Evolutionary conservation across 2,113 vertebrate genomes (phyloP).

Genomic region (Myrmophylax atrothorax): DNA sequence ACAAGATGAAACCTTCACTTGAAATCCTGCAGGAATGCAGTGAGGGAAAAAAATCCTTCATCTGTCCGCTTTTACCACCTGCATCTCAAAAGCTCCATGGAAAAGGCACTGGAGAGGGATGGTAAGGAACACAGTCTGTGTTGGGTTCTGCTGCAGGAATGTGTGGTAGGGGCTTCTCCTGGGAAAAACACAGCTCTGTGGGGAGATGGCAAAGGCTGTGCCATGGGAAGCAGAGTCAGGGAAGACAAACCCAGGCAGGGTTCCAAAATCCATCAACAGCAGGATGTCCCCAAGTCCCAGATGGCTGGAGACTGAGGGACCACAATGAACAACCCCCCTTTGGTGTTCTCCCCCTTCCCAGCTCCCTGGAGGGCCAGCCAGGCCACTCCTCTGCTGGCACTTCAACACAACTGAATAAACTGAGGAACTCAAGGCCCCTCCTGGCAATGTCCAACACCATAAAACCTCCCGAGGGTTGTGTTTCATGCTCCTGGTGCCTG

Average conservation of each 20-base stretch:
- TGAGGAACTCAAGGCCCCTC: not conserved
- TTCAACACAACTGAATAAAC: not conserved
- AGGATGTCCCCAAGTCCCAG: fast-evolving
- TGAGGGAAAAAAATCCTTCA: not conserved
- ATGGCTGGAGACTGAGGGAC: not conserved
- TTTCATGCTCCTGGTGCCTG: not conserved
- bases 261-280: not conserved
- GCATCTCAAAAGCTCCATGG: not conserved
- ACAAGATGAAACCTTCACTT: not conserved
- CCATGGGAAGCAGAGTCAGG: not conserved
- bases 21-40: not conserved
- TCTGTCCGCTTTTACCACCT: not conserved
- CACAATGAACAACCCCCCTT: not conserved
- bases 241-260: not conserved
- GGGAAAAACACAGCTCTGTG: not conserved
- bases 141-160: not conserved
- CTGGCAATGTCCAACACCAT: not conserved
- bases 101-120: not conserved
- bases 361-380: fast-evolving
- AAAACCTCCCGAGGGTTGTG: not conserved
- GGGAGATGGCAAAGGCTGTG: not conserved
- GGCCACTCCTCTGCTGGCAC: no score
- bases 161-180: not conserved
- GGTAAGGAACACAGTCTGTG: not conserved
- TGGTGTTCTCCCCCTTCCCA: not conserved